Base-by-base conservation (phyloP, 2,113 vertebrate species). In the Lanius collurio region DNA sequence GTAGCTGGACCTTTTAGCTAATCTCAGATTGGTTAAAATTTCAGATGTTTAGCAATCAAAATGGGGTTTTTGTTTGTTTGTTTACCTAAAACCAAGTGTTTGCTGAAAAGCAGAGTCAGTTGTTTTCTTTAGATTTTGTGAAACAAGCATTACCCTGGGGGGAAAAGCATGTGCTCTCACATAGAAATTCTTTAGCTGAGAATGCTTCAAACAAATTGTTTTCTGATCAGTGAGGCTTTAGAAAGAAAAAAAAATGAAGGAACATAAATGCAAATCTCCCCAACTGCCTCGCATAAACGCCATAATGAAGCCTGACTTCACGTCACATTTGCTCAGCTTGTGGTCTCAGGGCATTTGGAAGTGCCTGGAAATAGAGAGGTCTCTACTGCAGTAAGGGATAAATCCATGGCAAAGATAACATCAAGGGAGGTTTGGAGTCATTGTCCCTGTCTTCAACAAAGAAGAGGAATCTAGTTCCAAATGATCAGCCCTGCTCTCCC, bases 121-220 rank as follows among this genome's bases (percentile, higher is more conserved):
- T 6, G 3, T 62, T 86, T 77, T 31, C 19, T 74, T 86, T 24
- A 46, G 16, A 5, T 83, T 92, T 80, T 59, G 59, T 55, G 33
- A 88, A 92, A 44, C 1, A 75, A 63, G 1, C 22, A 24, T 78
- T 89, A 71, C 23, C 16, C 18, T 0, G 0, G 10, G 23, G 21
- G 2, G 2, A 3, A 83, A 92, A 69, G 7, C 28, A 16, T 26
- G 37, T 39, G 12, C 19, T 74, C 56, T 83, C 56, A 56, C 7
- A 5, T 15, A 73, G 56, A 93, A 94, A 62, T 78, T 63, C 46
- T 67, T 80, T 9, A 77, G 6, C 31, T 83, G 57, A 71, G 37
- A 91, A 68, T 52, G 13, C 6, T 78, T 89, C 59, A 28, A 92
- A 68, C 7, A 70, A 31, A 52, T 52, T 57, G 14, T 83, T 87